These are phyloP conservation scores for Pygathrix nemaeus DNA, from an alignment of 2,113 vertebrate genomes.

Conservation along the genomic window DNA sequence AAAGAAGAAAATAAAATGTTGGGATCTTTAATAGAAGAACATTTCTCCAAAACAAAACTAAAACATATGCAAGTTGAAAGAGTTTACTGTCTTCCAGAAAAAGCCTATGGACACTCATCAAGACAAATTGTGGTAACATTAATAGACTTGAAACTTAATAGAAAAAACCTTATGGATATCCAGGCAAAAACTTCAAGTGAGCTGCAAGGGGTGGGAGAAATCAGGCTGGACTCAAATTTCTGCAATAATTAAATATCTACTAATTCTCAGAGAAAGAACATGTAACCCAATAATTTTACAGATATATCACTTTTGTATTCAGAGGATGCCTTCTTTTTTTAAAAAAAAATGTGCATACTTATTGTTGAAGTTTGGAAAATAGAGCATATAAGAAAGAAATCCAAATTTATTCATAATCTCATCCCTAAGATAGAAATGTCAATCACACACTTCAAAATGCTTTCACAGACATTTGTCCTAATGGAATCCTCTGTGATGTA, in stretches of 20 bases:
- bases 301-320: background rate
- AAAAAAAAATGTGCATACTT: background rate
- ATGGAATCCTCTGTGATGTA: background rate
- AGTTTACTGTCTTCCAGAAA: background rate
- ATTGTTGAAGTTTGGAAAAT: background rate
- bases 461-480: rapidly evolving
- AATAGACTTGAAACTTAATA: background rate
- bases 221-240: background rate
- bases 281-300: background rate
- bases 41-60: background rate
- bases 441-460: background rate
- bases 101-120: background rate
- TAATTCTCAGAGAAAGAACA: background rate
- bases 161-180: background rate
- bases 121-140: background rate
- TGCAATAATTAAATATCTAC: background rate
- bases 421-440: background rate
- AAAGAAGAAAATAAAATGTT: background rate
- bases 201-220: background rate
- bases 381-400: background rate
- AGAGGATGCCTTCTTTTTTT: background rate
- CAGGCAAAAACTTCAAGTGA: background rate
- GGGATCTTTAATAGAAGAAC: background rate
- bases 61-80: background rate
- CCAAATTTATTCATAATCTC: background rate